phyloP scores from a whole-genome alignment of 2,888 invertebrate species.

The Cantharis lateralis region DNA sequence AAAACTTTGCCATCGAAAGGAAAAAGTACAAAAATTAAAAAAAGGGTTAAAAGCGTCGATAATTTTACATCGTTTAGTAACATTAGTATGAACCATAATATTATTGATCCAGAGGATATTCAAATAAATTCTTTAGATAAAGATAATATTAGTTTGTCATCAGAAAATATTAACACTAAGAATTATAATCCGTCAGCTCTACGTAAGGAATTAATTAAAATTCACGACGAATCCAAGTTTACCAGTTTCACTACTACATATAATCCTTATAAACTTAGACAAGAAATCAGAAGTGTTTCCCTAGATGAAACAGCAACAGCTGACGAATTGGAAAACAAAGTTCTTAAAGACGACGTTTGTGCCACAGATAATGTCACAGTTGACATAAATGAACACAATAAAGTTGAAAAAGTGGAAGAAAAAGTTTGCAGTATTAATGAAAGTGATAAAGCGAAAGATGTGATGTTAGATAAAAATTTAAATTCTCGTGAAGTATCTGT shows the following conservation, averaged over 20 bases:
- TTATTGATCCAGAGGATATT: neutral
- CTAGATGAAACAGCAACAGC: neutral
- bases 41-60: neutral
- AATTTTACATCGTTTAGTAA: neutral
- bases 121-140: neutral
- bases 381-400: neutral
- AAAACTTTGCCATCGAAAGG: neutral
- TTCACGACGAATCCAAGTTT: slow-evolving; percentile 9
- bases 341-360: neutral
- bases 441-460: neutral
- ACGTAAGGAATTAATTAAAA: neutral
- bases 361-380: neutral
- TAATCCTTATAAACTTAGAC: slow-evolving; percentile 32
- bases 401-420: neutral
- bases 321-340: neutral
- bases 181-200: neutral
- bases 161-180: neutral
- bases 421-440: neutral
- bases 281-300: slow-evolving; percentile 36
- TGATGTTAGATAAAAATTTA: neutral
- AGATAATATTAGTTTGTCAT: neutral
- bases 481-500: neutral
- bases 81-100: neutral
- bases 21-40: neutral
- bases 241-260: slow-evolving; percentile 19